Percentiles rank a stretch among this genome's conserved stretches.
phyloP scores from a whole-genome alignment of 2,113 vertebrate genomes.

The Caretta caretta region DNA sequence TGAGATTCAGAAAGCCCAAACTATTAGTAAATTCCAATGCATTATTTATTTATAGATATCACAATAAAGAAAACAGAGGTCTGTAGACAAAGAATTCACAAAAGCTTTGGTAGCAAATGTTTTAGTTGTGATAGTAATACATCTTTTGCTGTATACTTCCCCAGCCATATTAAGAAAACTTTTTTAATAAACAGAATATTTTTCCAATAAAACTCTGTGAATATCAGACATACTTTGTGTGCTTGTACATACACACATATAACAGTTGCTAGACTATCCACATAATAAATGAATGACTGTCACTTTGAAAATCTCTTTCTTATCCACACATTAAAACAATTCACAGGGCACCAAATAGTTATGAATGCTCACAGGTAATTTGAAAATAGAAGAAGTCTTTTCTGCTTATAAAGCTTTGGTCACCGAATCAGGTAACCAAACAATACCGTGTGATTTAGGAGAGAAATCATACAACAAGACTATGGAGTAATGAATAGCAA shows the following conservation, averaged over 20 bases:
- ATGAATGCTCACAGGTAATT: constrained; percentile 12
- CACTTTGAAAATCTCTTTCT: constrained; percentile 44
- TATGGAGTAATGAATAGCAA: constrained; percentile 25
- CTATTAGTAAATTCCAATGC: not conserved
- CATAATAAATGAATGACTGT: constrained; percentile 44
- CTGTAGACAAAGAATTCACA: not conserved
- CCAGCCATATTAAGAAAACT: not conserved
- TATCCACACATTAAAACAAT: constrained; percentile 41
- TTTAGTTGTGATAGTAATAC: not conserved
- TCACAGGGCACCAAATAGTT: constrained; percentile 31
- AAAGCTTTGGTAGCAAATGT: not conserved
- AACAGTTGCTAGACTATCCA: not conserved
- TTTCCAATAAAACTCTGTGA: not conserved
- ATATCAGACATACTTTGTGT: not conserved
- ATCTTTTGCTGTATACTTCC: not conserved
- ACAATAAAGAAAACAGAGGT: not conserved
- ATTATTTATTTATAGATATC: not conserved
- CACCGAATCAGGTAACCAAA: not conserved
- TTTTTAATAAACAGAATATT: constrained; percentile 18
- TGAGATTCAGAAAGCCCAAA: not conserved
- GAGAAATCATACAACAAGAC: constrained; percentile 12
- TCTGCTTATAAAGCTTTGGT: not conserved
- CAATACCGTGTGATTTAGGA: not conserved
- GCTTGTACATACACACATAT: not conserved
- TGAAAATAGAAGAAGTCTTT: not conserved